Evolutionary conservation across 2,797 vertebrate genomes (phyloP), one percentile per base, ranked within the genome.

Genomic region (Denticeps clupeoides): DNA sequence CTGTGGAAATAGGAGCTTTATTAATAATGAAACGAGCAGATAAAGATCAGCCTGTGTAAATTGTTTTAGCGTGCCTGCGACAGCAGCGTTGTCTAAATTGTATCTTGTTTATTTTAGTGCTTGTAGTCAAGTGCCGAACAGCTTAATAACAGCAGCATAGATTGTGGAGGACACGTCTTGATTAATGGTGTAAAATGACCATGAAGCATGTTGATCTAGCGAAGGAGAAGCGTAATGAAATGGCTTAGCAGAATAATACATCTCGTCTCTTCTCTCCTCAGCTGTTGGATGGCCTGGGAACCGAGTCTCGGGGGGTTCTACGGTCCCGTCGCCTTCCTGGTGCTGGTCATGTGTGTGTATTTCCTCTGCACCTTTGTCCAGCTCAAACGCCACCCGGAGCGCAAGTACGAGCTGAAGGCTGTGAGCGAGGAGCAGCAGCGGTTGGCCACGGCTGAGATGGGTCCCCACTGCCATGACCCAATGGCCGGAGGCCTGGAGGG

Each of bases 261-360:
- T 48, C 29, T 41, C 9, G 43, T 4, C 33, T 23, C 10, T 6
- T n/a, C 18, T 3, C 1, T 26, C 33, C 47, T 0, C 79, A 91
- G 89, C 68, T 91, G 89, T 71, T 91, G 89, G 89, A 89, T 91
- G 86, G 82, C 87, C 31, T 90, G 88, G 89, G 84, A 87, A 55
- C 84, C 88, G 41, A 89, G 89, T 58, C 80, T 91, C 0, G 88
- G 87, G 3, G 86, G 86, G 2, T 88, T 89, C 61, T 90, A 88
- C 0, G 85, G 87, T n/a, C 89, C 88, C 0, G 70, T 72, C 1
- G 83, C 83, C n/a, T 79, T 88, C 69, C 80, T 89, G 24, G 43
- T 83, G 45, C 69, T 90, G 29, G 74, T 87, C 59, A 87, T 86
- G 65, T 90, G 84, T 16, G 23, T 77, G 56, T 89, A 89, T 66